These are phyloP conservation scores for Eupeodes luniger DNA, from an alignment of 2,888 invertebrate genomes.

Conservation along the genomic window DNA sequence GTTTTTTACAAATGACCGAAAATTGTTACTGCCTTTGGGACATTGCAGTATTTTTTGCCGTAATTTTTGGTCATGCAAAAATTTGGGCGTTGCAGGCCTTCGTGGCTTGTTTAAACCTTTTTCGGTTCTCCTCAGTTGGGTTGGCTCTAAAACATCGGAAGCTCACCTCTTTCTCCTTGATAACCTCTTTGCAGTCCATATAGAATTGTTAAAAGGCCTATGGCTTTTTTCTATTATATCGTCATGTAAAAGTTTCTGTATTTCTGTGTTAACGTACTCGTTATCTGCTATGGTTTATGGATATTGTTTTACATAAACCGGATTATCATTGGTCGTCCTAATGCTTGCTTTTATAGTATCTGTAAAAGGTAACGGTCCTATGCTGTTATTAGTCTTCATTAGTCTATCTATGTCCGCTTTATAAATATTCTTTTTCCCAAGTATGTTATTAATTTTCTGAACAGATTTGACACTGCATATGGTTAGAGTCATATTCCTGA, in stretches of 20 bases:
- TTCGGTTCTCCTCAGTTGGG: no score
- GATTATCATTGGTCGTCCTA: constrained; percentile 41
- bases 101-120: no score
- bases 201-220: constrained; percentile 17
- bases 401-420: constrained; percentile 25
- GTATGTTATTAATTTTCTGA: constrained; percentile 21
- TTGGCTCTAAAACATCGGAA: no score
- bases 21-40: no score
- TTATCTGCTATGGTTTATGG: constrained; percentile 37
- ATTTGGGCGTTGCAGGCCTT: no score
- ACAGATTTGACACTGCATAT: constrained; percentile 20
- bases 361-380: constrained; percentile 42
- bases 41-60: no score
- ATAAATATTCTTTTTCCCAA: constrained; percentile 14
- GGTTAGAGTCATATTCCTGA: constrained; percentile 15
- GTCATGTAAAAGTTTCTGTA: constrained; percentile 41
- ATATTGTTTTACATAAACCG: constrained; percentile 58
- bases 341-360: constrained; percentile 47
- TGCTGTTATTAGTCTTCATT: constrained; percentile 36
- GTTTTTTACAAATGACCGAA: no score
- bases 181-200: background rate
- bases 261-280: constrained; percentile 55
- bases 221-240: constrained; percentile 39
- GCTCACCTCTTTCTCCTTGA: no score
- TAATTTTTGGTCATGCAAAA: no score